Conservation (phyloP, 2,797 vertebrate genomes). For the Poeciliopsis infans region DNA sequence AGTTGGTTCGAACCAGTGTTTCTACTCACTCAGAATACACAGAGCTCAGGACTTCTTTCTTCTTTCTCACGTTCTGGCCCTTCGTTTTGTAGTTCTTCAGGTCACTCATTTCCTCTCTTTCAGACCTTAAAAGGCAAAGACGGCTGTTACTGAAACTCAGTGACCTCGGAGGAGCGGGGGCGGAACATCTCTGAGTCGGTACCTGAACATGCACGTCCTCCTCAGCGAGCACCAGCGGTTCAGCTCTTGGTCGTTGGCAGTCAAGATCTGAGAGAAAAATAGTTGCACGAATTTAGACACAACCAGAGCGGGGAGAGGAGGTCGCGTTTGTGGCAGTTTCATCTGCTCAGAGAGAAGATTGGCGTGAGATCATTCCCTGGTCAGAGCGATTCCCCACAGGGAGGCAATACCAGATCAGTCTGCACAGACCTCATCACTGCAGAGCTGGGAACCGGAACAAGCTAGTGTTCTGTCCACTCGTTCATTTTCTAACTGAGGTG, state of each 20-base stretch:
- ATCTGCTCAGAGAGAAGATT: constrained; percentile 87
- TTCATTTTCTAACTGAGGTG: neutral
- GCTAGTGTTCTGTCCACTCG: neutral
- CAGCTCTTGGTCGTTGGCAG: constrained; percentile 87
- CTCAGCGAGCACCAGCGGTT: constrained; percentile 91
- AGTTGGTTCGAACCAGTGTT: too few relatives aligned
- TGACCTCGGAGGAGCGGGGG: neutral
- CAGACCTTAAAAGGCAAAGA: constrained; percentile 75
- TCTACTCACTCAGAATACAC: constrained; percentile 80
- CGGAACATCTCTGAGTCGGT: neutral
- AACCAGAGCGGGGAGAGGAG: neutral
- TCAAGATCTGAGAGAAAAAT: constrained; percentile 80
- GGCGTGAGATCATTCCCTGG: constrained; percentile 77
- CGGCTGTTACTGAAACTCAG: rapidly evolving
- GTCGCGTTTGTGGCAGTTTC: neutral
- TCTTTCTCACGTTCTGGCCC: constrained; percentile 80
- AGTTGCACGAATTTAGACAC: neutral
- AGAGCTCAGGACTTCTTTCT: constrained; percentile 84
- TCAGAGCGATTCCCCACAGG: constrained; percentile 76
- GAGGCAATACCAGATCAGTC: constrained; percentile 84
- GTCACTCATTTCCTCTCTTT: constrained; percentile 86
- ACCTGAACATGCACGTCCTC: constrained; percentile 97
- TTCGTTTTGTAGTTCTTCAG: constrained; percentile 83
- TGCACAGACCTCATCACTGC: constrained; percentile 79
- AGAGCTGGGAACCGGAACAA: constrained; percentile 18